A percentile compares a stretch with the other conserved stretches of the same genome.
phyloP scores from a whole-genome alignment of 2,113 vertebrate genomes.

The Microcebus griseorufus region DNA sequence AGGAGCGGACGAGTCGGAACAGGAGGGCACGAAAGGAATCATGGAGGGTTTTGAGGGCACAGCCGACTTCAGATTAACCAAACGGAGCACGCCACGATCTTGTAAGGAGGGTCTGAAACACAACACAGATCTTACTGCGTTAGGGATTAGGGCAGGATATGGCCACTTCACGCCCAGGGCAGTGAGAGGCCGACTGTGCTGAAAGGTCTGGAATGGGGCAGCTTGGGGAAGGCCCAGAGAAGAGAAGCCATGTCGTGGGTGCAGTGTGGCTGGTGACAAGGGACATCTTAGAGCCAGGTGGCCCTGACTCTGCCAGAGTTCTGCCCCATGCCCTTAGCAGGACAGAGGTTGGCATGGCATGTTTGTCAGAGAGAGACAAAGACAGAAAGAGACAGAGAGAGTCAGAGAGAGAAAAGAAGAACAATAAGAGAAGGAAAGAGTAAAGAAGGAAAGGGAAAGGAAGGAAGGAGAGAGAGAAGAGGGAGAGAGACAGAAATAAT shows the following conservation, averaged over 20 bases:
- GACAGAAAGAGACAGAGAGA: background rate
- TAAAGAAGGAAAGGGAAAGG: background rate
- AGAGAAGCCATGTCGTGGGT: accelerated
- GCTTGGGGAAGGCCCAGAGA: too few species aligned
- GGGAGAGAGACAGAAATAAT: background rate
- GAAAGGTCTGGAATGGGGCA: too few species aligned
- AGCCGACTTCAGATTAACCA: background rate
- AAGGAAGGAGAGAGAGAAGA: background rate
- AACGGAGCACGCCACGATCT: accelerated
- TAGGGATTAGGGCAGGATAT: background rate
- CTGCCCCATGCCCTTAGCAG: background rate
- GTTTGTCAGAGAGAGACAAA: background rate
- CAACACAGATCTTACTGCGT: background rate
- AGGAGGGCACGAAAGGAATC: background rate
- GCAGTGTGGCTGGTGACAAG: accelerated
- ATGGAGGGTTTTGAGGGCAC: too few species aligned
- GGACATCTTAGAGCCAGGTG: background rate
- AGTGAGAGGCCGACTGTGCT: accelerated
- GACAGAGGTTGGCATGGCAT: background rate
- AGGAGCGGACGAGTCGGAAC: background rate
- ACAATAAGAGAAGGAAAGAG: background rate
- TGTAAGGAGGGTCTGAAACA: background rate
- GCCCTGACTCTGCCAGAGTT: too few species aligned
- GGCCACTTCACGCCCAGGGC: background rate
- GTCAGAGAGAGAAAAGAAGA: too few species aligned